Evolutionary conservation across 2,888 invertebrate genomes (phyloP).

Genomic region (Heterodera filipjevi): DNA sequence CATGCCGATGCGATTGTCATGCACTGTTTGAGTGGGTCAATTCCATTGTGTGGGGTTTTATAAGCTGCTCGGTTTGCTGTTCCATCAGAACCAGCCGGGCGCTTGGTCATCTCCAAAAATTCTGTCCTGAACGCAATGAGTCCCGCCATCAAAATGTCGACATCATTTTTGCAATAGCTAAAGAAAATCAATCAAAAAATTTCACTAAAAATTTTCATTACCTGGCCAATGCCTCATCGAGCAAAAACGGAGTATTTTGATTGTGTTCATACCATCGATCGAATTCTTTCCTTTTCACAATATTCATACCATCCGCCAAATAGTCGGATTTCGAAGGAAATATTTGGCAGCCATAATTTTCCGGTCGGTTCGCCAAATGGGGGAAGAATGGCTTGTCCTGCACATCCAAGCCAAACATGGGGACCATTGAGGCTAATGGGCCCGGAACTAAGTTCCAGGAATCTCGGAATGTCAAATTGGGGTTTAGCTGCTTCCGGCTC

Average conservation of each 20-base stretch:
- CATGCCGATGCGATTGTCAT: background rate
- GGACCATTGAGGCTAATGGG: slow-evolving; percentile 16
- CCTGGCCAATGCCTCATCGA: slow-evolving; percentile 3
- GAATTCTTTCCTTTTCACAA: slow-evolving; percentile 5
- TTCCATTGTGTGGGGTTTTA: background rate
- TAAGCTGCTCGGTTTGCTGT: background rate
- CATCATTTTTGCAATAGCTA: background rate
- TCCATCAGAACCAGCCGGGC: background rate
- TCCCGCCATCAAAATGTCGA: background rate
- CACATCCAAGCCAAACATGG: slow-evolving; percentile 20
- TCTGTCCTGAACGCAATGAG: background rate
- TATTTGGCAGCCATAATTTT: background rate
- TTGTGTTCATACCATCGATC: slow-evolving; percentile 9
- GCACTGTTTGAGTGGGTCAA: background rate
- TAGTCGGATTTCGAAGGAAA: background rate
- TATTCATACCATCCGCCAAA: slow-evolving; percentile 6
- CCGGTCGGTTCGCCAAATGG: background rate
- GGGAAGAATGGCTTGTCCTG: slow-evolving; percentile 19
- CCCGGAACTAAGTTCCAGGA: slow-evolving; percentile 14
- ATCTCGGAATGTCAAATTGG: slow-evolving; percentile 10
- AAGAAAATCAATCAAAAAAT: too few species aligned
- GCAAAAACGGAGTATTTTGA: background rate
- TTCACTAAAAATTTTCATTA: too few species aligned
- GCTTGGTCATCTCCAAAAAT: background rate
- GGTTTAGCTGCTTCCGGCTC: background rate